phyloP scores from a whole-genome alignment of 2,888 invertebrate genomes.

The Cantharis rustica region DNA sequence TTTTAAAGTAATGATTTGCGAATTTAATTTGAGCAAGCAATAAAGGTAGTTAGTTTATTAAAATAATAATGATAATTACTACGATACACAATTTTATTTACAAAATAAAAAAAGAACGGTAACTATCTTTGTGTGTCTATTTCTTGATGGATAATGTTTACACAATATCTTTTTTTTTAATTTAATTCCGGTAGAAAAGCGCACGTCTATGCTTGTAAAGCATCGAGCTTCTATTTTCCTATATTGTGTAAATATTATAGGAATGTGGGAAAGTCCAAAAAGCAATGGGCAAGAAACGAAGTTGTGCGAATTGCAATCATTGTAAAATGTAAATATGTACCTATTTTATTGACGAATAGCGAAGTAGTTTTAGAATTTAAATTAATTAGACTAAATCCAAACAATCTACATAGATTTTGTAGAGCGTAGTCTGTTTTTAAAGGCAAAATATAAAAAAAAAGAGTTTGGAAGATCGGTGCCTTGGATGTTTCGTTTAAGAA shows the following conservation, averaged over 20 bases:
- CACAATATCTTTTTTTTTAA: constrained; percentile 14
- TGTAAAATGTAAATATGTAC: constrained; percentile 50
- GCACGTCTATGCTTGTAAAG: neutral
- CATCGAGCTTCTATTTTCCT: neutral
- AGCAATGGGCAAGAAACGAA: constrained; percentile 39
- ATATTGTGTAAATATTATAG: constrained; percentile 24
- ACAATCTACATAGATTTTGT: constrained; percentile 32
- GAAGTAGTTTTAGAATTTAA: constrained; percentile 39
- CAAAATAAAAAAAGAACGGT: constrained; percentile 9
- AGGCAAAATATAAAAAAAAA: constrained; percentile 47
- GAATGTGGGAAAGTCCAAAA: constrained; percentile 21
- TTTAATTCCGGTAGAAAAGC: neutral
- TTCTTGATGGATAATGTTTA: constrained; percentile 26
- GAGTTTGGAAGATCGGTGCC: constrained; percentile 55
- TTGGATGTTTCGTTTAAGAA: constrained; percentile 56
- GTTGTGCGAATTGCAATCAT: constrained; percentile 58
- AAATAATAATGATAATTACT: constrained; percentile 7
- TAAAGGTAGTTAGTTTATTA: constrained; percentile 22
- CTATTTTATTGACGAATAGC: constrained; percentile 51
- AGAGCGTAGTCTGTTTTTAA: constrained; percentile 48
- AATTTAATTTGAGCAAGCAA: constrained; percentile 26
- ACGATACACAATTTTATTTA: constrained; percentile 29
- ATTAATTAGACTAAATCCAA: constrained; percentile 29
- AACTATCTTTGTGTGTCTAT: constrained; percentile 29
- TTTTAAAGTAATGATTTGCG: constrained; percentile 24